Percentiles rank a stretch among this genome's conserved stretches.
Evolutionary conservation across 2,113 vertebrate genomes (phyloP).

Genomic region (Oceanodroma tethys): DNA sequence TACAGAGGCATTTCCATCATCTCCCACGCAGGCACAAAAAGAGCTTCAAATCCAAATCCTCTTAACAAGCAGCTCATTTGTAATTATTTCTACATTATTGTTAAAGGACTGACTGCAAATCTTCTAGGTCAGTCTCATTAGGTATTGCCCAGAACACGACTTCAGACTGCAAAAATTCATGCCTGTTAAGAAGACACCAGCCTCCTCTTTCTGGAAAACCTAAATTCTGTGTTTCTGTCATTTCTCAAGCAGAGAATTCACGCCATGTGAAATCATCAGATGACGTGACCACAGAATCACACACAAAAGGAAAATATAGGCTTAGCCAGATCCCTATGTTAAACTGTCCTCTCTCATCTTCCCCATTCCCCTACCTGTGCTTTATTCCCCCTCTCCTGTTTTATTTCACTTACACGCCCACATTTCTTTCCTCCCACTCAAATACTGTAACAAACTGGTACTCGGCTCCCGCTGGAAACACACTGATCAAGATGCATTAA

Average conservation of each 20-base stretch:
- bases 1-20: neutral
- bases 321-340: fast-evolving
- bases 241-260: neutral
- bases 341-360: neutral
- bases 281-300: fast-evolving
- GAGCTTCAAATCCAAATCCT: neutral
- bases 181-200: neutral
- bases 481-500: neutral
- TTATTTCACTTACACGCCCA: neutral
- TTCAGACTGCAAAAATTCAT: neutral
- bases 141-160: neutral
- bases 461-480: neutral
- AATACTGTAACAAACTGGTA: neutral
- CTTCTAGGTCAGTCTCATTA: neutral
- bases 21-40: neutral
- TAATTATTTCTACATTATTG: neutral
- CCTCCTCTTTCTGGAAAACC: neutral
- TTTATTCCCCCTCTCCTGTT: neutral
- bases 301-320: neutral
- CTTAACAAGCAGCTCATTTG: neutral
- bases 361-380: neutral
- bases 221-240: neutral
- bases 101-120: neutral
- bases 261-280: neutral
- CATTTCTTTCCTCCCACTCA: neutral